Conservation (phyloP, 2,888 invertebrate species). For the Stegophylla sp. region DNA sequence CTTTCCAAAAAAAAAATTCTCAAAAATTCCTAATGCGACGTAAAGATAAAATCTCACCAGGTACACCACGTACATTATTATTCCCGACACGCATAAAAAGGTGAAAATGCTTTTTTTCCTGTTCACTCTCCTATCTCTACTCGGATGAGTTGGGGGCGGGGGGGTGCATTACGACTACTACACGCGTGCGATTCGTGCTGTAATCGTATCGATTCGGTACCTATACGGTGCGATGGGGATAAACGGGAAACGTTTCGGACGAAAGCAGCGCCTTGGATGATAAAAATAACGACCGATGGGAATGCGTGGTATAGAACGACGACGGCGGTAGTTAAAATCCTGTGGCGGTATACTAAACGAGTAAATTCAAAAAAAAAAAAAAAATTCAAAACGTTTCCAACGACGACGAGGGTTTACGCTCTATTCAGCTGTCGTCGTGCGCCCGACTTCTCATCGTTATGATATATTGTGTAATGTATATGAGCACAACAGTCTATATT, state of each 20-base stretch:
- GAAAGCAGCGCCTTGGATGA: background rate
- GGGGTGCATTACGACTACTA: background rate
- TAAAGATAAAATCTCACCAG: constrained; percentile 17
- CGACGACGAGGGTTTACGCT: constrained; percentile 18
- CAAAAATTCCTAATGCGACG: background rate
- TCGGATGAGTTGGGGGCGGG: too few species aligned
- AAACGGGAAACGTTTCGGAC: constrained; percentile 32
- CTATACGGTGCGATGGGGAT: too few species aligned
- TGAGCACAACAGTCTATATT: background rate
- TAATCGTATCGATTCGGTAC: constrained; percentile 35
- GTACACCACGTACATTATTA: too few species aligned
- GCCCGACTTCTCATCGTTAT: constrained; percentile 8
- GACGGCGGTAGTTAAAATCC: constrained; percentile 41
- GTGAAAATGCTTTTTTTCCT: background rate
- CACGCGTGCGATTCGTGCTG: background rate
- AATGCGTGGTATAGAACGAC: constrained; percentile 12
- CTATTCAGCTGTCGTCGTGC: constrained; percentile 26
- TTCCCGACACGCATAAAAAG: constrained; percentile 29
- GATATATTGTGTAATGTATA: background rate
- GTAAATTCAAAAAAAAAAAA: constrained; percentile 30
- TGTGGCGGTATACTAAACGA: constrained; percentile 6
- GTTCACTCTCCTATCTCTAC: too few species aligned
- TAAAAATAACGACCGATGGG: constrained; percentile 37
- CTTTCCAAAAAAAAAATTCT: too few species aligned
- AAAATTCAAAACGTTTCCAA: constrained; percentile 38